These are phyloP conservation scores for Phylloscopus whistleri DNA, from an alignment of 2,113 vertebrate genomes.

Conservation along the genomic window DNA sequence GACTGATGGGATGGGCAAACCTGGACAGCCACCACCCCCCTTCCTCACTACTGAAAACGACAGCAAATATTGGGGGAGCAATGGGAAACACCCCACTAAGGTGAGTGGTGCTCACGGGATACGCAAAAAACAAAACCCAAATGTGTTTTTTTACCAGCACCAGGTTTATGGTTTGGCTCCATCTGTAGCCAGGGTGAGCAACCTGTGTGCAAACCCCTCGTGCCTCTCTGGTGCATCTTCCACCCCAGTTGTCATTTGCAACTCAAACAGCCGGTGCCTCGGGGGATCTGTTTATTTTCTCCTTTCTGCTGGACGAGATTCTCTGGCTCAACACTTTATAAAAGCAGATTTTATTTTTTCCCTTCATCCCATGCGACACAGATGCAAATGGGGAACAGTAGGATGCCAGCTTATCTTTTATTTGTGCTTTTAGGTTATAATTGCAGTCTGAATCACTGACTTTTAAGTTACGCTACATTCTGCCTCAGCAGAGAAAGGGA, in stretches of 20 bases:
- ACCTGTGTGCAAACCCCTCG: neutral
- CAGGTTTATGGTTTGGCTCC: neutral
- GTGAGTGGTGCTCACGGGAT: rapidly evolving
- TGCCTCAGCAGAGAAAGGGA: constrained; percentile 56
- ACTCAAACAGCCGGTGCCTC: neutral
- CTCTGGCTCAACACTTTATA: neutral
- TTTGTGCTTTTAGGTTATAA: constrained; percentile 53
- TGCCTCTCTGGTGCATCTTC: neutral
- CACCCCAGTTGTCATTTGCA: neutral
- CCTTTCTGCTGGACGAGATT: neutral
- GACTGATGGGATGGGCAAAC: neutral
- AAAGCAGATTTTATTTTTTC: constrained; percentile 34
- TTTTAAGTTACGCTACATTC: constrained; percentile 37
- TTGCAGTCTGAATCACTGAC: constrained; percentile 53
- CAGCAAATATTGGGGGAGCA: too few relatives aligned
- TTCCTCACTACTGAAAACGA: neutral
- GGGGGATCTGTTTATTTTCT: neutral
- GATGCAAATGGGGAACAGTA: constrained; percentile 27
- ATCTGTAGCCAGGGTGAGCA: rapidly evolving
- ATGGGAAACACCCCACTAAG: neutral
- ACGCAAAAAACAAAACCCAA: rapidly evolving
- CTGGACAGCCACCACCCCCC: neutral
- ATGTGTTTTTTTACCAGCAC: rapidly evolving
- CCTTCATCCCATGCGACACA: constrained; percentile 18
- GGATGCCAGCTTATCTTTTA: constrained; percentile 41